These are phyloP conservation scores for Acomys russatus DNA, from an alignment of 2,797 vertebrate species.

Conservation along the genomic window DNA sequence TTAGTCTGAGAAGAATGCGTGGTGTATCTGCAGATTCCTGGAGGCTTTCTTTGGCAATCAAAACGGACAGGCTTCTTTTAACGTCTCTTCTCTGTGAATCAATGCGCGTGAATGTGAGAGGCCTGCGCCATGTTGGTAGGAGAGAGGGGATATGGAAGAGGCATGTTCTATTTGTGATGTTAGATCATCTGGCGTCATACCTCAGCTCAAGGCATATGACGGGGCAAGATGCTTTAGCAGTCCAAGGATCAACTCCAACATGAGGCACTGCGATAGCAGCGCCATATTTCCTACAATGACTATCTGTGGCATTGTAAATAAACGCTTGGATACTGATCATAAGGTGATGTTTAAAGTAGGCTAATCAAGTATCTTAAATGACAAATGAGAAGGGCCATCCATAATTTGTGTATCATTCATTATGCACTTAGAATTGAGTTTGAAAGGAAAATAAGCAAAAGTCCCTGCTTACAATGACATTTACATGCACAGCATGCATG, in stretches of 20 bases:
- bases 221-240: background rate
- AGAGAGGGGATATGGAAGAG: background rate
- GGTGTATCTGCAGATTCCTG: background rate
- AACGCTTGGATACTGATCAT: slow-evolving; percentile 17
- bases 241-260: background rate
- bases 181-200: background rate
- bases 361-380: background rate
- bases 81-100: background rate
- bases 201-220: background rate
- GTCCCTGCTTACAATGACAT: background rate
- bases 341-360: background rate
- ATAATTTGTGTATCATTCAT: background rate
- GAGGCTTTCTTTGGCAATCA: background rate
- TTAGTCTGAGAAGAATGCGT: background rate
- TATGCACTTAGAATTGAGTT: background rate
- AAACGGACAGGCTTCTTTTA: no score
- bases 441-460: slow-evolving; percentile 31
- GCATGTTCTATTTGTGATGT: background rate
- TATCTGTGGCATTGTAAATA: background rate
- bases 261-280: background rate
- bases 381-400: background rate
- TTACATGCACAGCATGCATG: rapidly evolving
- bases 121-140: background rate
- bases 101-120: background rate
- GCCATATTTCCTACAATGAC: background rate